Evolutionary conservation across 2,888 invertebrate genomes (phyloP).

Genomic region (Chrysolina americana): DNA sequence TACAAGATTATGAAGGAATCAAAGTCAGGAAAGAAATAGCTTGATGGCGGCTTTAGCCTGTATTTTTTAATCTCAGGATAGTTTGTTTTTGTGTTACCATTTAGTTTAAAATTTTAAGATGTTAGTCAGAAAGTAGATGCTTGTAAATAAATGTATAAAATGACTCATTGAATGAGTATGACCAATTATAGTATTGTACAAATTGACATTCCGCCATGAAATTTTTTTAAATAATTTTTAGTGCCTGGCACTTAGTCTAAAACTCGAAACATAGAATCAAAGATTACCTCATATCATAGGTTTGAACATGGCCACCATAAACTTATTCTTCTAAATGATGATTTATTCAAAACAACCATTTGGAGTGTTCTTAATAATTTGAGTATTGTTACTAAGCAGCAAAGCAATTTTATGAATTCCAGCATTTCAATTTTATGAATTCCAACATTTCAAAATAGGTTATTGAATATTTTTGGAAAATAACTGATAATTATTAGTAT

Average conservation of each 20-base stretch:
- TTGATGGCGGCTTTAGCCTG: background rate
- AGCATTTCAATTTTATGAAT: too few relatives aligned
- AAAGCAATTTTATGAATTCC: too few relatives aligned
- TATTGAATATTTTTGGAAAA: too few relatives aligned
- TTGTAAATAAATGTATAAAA: background rate
- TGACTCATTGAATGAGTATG: background rate
- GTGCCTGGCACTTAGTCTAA: too few relatives aligned
- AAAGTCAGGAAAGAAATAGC: background rate
- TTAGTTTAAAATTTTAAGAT: background rate
- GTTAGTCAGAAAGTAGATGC: background rate
- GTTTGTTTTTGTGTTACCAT: conserved; percentile 9
- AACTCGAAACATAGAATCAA: too few relatives aligned
- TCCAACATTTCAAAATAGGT: too few relatives aligned
- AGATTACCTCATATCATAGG: too few relatives aligned
- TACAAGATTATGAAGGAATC: conserved; percentile 51
- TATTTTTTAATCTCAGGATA: background rate
- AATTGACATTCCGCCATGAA: background rate
- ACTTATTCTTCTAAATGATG: background rate
- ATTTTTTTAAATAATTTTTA: too few relatives aligned
- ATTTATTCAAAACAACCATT: too few relatives aligned
- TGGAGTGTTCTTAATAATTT: too few relatives aligned
- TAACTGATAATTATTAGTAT: too few relatives aligned
- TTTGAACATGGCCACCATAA: background rate
- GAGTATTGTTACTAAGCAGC: too few relatives aligned
- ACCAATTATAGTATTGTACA: background rate